Conservation (phyloP, 2,797 vertebrate species). For the Salmo trutta region DNA sequence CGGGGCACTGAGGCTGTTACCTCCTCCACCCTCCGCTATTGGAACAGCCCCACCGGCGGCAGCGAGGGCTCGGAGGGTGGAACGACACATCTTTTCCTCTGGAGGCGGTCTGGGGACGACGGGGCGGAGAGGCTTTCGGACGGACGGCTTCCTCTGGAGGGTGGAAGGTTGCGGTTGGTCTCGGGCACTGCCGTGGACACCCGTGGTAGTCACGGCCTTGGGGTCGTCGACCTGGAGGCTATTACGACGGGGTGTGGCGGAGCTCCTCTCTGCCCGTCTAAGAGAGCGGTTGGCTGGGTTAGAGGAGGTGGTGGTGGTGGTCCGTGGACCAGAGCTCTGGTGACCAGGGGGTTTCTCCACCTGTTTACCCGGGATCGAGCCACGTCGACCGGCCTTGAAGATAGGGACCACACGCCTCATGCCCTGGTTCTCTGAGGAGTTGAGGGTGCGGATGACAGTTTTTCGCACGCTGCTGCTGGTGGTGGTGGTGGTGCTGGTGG, state of each 20-base stretch:
- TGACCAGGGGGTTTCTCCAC: constrained; percentile 50
- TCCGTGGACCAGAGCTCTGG: constrained; percentile 48
- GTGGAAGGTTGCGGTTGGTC: constrained; percentile 27
- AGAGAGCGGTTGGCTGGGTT: not conserved
- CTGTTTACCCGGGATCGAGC: constrained; percentile 46
- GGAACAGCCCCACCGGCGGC: constrained; percentile 29
- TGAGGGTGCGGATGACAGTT: constrained; percentile 69
- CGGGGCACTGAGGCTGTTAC: constrained; percentile 56
- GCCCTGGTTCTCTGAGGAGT: constrained; percentile 76
- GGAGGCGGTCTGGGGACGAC: constrained; percentile 63
- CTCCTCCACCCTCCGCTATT: constrained; percentile 40
- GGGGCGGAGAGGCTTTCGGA: constrained; percentile 70
- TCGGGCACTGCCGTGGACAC: constrained; percentile 45
- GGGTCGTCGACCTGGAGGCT: constrained; percentile 70
- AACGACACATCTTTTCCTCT: constrained; percentile 84
- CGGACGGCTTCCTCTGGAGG: constrained; percentile 39
- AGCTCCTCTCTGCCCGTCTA: constrained; percentile 49
- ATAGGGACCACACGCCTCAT: constrained; percentile 89
- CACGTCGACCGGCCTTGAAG: constrained; percentile 66
- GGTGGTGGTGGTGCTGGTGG: not conserved
- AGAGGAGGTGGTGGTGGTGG: constrained; percentile 44
- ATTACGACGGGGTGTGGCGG: constrained; percentile 63
- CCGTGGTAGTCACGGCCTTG: constrained; percentile 54
- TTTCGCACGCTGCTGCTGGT: not conserved
- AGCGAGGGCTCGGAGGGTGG: constrained; percentile 53